Evolutionary conservation across 2,113 vertebrate genomes (phyloP), one percentile per base, ranked within the genome.

Genomic region (Hypocryptadius cinnamomeus): DNA sequence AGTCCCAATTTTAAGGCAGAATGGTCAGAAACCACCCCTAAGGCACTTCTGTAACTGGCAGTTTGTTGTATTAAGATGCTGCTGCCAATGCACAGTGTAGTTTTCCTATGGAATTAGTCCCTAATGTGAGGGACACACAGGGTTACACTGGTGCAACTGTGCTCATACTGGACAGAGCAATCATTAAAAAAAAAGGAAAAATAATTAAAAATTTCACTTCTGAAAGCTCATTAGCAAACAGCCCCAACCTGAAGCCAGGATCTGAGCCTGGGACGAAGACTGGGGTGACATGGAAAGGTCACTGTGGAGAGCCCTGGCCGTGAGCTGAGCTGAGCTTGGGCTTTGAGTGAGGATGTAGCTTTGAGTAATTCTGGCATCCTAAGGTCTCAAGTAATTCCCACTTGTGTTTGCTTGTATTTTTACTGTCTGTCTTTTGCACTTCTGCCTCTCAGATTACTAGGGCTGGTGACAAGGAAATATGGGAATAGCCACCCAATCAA

Each of bases 401-500:
- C 76, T 94, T 94, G 91, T 54, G 57, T 80, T 93, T 79, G 51
- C 89, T 84, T 93, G 85, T 94, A 77, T 77, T 93, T 94, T 88
- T 84, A 15, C 87, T 91, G 93, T 28, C 87, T 94, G 92, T 92
- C 95, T 95, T 92, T 94, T 88, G 87, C 90, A 94, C 87, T 95
- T 95, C 76, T 93, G 65, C 87, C 85, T 95, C 94, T 95, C 93
- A 39, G 53, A 94, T 96, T 96, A 96, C 96, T 66, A 64, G 92
- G 82, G 82, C 76, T 72, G 64, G 90, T 96, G 95, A 95, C 96
- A 96, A 94, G 93, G 90, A 96, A 96, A 96, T 92, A 96, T 94
- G 94, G 91, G 92, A 92, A 92, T 27, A 88, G 94, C 82, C 60
- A 90, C 72, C 87, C 94, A 96, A 96, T 96, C 95, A 86, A 96